Base-by-base conservation (phyloP, 2,888 invertebrate genomes). In the Geophilus truncorum region DNA sequence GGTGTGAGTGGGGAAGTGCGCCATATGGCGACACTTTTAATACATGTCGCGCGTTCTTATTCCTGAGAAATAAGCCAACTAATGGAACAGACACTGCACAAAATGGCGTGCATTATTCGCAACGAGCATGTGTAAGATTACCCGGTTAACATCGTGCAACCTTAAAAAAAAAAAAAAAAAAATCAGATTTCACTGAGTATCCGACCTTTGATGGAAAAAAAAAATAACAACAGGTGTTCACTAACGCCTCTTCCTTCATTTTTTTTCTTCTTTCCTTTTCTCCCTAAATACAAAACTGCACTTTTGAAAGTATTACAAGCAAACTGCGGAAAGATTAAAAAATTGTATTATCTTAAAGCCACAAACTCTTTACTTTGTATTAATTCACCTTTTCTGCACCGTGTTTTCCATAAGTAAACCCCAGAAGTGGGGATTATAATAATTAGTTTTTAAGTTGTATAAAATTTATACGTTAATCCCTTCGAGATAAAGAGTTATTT, bases 11-110 rank as follows among this genome's bases (percentile, higher is more conserved):
- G 70, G 28, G 70, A 70, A 70, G 28, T 70, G 70, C 70, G n/a
- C 70, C 70, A 70, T 70, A 70, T 70, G 70, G 70, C 70, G 28
- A 70, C 70, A 28, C 15, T 70, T 70, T 70, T 70, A 70, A 70
- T 70, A 28, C 70, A 15, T 70, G 70, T 70, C 70, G 70, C 70
- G 70, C 23, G 70, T 70, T n/a, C 70, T 70, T 70, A 70, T 70
- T 70, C 70, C 70, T 70, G 25, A 51, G 70, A 28, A 70, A 70
- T 70, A 70, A 70, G 70, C 70, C 70, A 70, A 70, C 70, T 70
- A 70, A 70, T 70, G 70, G 70, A 70, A 70, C 70, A 70, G 70
- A 28, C 70, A 70, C 70, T 70, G 70, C 70, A 15, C 28, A 70
- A 70, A 70, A 70, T 70, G 70, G 28, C 28, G 25, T 23, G 70